Evolutionary conservation across 1,140 invertebrate species (phyloP), one percentile per base, ranked within the genome.

Genomic region (Tetragonula clypearis): DNA sequence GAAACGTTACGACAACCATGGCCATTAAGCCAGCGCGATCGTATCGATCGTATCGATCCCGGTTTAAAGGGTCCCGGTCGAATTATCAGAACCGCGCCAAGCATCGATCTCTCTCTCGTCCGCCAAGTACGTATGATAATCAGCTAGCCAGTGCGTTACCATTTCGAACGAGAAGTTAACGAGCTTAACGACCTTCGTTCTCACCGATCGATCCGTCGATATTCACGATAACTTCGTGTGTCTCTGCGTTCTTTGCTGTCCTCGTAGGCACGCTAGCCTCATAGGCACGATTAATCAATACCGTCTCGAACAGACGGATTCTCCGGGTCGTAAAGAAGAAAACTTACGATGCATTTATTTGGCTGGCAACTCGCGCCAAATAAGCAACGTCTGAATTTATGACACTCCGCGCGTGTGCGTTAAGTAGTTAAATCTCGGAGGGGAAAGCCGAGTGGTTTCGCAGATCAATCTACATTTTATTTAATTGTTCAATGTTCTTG

Each of bases 91-190:
- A 12, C 15, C 66, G 4, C 26, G 17, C 9, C 23, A 26, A 49
- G 0, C 19, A 35, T 2, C 58, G 71, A 66, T 23, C 26, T 1
- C 30, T 41, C n/a, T 6, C 26, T 68, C 41, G 6, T 26, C n/a
- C 30, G 19, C 23, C 56, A 53, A 55, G 19, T 53, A 53, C 82
- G 53, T 71, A 62, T 62, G 82, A 76, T 84, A 84, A 84, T 78
- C 66, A 56, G 2, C 60, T 11, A 19, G 23, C 8, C 19, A 6
- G 73, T 26, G 53, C 82, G 75, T 60, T 84, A 84, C 75, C 66
- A 76, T 78, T 84, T 72, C 56, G 35, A 76, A 86, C 79, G 80
- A 86, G 30, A 81, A 84, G 79, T 82, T 89, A 90, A 91, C 89
- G 86, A 88, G 87, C 86, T 74, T 82, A 86, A 81, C 85, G 75